phyloP scores from a whole-genome alignment of 2,888 invertebrate species.

The Lasioglossum leucozonium region DNA sequence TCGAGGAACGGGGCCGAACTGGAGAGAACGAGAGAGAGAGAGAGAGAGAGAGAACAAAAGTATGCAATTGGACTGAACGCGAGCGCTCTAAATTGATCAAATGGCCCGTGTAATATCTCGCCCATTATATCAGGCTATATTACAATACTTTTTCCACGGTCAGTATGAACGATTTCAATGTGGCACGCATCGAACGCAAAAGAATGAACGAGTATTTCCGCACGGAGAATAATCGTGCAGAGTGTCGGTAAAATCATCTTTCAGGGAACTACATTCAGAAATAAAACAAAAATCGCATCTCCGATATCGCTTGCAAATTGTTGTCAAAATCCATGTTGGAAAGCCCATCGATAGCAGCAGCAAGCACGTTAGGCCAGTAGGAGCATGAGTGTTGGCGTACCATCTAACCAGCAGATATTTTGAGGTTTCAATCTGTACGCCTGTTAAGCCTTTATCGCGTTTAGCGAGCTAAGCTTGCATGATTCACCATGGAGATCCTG shows the following conservation, averaged over 20 bases:
- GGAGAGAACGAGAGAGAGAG: not conserved
- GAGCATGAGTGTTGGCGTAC: too few species aligned
- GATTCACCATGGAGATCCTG: too few species aligned
- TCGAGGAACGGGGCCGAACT: not conserved
- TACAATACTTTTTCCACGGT: conserved; percentile 5
- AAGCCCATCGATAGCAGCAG: too few species aligned
- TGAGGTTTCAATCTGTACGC: too few species aligned
- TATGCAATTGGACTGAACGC: conserved; percentile 31
- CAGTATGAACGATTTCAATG: conserved; percentile 4
- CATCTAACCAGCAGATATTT: too few species aligned
- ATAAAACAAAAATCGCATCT: not conserved
- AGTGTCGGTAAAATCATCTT: not conserved
- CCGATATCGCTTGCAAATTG: not conserved
- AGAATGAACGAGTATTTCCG: not conserved
- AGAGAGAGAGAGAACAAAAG: not conserved
- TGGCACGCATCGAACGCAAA: not conserved
- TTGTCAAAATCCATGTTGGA: not conserved
- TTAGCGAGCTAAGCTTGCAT: too few species aligned
- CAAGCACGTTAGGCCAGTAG: too few species aligned
- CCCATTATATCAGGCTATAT: not conserved
- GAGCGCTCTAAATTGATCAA: conserved; percentile 39
- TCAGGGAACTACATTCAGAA: not conserved
- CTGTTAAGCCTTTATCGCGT: too few species aligned
- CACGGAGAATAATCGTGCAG: not conserved
- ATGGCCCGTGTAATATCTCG: conserved; percentile 39